Percentiles rank a stretch among this genome's conserved stretches.
phyloP scores from a whole-genome alignment of 2,113 vertebrate genomes.

The Raja brachyura region DNA sequence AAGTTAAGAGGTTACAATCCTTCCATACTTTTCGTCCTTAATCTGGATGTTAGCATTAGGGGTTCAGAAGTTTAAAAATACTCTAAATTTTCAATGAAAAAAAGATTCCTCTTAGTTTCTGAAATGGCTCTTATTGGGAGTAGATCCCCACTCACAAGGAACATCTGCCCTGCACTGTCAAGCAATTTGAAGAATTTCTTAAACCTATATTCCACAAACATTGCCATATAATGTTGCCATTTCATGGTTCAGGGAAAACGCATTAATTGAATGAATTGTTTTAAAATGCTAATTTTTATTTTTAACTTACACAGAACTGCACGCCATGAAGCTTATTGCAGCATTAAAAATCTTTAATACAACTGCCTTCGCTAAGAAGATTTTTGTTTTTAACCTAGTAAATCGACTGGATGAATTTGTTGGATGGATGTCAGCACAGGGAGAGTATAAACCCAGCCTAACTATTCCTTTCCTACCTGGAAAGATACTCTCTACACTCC shows the following conservation, averaged over 20 bases:
- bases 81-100: too few species aligned
- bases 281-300: not conserved
- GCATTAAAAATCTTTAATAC: not conserved
- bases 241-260: not conserved
- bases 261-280: not conserved
- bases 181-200: not conserved
- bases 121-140: too few species aligned
- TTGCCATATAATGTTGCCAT: not conserved
- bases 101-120: too few species aligned
- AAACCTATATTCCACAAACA: not conserved
- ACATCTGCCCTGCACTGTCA: not conserved
- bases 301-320: slow-evolving; percentile 2
- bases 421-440: not conserved
- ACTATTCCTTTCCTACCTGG: not conserved
- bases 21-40: too few species aligned
- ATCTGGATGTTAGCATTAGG: too few species aligned
- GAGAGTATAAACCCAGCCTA: not conserved
- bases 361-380: not conserved
- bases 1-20: not conserved
- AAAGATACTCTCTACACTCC: not conserved
- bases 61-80: too few species aligned
- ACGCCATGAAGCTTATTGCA: slow-evolving; percentile 23
- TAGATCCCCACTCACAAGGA: not conserved
- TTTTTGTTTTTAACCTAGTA: slow-evolving; percentile 32
- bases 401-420: not conserved